Evolutionary conservation across 2,797 vertebrate species (phyloP).

Genomic region (Pyrocephalus nanus): DNA sequence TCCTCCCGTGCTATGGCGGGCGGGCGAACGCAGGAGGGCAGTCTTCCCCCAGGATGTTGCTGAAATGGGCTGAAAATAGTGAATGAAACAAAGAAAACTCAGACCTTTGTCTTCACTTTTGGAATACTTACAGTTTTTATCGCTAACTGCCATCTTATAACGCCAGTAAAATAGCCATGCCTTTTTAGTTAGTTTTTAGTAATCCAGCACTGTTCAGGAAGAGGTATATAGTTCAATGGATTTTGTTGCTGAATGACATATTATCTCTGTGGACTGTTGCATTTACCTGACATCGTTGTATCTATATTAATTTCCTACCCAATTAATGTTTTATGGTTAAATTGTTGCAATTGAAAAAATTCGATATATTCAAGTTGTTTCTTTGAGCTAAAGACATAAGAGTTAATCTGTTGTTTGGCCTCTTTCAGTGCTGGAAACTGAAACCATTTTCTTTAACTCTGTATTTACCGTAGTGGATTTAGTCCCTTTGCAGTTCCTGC

Average conservation of each 20-base stretch:
- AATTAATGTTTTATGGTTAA: background rate
- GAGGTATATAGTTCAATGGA: background rate
- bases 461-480: background rate
- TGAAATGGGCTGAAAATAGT: background rate
- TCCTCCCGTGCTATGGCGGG: background rate
- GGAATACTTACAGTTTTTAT: background rate
- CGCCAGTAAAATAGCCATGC: background rate
- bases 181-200: background rate
- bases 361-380: background rate
- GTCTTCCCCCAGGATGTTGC: slow-evolving; percentile 45
- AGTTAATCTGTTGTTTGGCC: background rate
- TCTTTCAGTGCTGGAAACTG: background rate
- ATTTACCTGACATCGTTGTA: background rate
- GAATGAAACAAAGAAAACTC: slow-evolving; percentile 70
- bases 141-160: background rate
- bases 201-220: background rate
- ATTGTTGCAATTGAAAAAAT: background rate
- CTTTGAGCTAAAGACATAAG: background rate
- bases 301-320: background rate
- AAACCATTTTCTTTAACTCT: slow-evolving; percentile 17
- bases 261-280: background rate
- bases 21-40: slow-evolving; percentile 71
- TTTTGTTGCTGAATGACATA: background rate
- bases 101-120: slow-evolving; percentile 47
- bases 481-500: background rate